phyloP scores from a whole-genome alignment of 2,888 invertebrate genomes.

The Leptopilina myrica region DNA sequence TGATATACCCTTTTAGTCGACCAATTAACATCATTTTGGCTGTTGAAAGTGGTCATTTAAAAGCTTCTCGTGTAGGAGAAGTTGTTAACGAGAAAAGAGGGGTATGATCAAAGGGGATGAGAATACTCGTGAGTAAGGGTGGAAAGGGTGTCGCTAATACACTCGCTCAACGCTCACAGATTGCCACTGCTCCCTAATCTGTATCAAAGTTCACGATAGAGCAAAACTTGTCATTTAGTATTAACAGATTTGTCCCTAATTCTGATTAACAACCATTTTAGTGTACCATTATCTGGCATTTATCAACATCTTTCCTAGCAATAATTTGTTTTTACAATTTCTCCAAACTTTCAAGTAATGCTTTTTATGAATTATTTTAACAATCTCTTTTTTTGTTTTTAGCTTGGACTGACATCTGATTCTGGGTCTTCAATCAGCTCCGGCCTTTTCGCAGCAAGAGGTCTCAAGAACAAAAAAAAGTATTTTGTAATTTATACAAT shows the following conservation, averaged over 20 bases:
- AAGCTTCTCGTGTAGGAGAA: slow-evolving; percentile 53
- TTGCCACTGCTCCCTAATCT: slow-evolving; percentile 19
- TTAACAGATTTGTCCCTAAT: not conserved
- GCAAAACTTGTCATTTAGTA: not conserved
- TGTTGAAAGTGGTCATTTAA: slow-evolving; percentile 63
- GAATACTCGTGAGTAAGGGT: slow-evolving; percentile 42
- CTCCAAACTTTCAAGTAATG: no score
- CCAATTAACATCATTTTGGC: slow-evolving; percentile 66
- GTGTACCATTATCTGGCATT: not conserved
- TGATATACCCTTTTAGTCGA: slow-evolving; percentile 61
- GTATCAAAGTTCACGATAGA: slow-evolving; percentile 26
- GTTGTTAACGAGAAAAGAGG: slow-evolving; percentile 48
- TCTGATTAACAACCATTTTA: not conserved
- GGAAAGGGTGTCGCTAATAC: slow-evolving; percentile 48
- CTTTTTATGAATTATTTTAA: no score
- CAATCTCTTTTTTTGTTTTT: no score
- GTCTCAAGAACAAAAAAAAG: no score
- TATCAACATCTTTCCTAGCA: no score
- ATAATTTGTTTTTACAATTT: no score
- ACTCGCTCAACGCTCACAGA: slow-evolving; percentile 27
- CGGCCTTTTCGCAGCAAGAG: no score
- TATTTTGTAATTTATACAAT: no score
- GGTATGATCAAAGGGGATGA: slow-evolving; percentile 40
- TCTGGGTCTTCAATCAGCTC: no score
- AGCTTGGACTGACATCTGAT: no score